Conservation (phyloP, 1,140 invertebrate species). For the Homarus americanus region DNA sequence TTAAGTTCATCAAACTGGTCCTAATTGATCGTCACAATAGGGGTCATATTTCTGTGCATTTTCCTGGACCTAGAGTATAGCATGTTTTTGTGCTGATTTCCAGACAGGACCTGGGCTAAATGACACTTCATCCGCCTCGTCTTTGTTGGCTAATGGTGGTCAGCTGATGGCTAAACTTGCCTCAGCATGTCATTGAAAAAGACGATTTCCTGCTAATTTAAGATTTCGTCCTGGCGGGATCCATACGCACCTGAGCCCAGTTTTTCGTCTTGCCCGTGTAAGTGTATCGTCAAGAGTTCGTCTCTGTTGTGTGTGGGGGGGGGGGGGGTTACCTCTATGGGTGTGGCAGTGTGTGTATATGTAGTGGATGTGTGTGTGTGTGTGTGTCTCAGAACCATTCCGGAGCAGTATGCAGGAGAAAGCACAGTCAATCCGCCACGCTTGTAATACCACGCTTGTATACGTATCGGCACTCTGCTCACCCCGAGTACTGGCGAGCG, state of each 20-base stretch:
- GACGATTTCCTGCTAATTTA: neutral
- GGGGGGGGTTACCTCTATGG: no score
- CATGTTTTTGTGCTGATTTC: neutral
- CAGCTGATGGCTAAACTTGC: neutral
- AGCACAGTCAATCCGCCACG: no score
- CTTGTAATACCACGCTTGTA: no score
- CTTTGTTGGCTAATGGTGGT: neutral
- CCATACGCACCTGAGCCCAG: neutral
- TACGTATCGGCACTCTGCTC: no score
- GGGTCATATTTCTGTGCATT: neutral
- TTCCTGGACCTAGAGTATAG: neutral
- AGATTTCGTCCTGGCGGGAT: neutral
- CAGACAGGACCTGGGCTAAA: neutral
- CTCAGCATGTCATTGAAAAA: neutral
- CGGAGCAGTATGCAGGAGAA: no score
- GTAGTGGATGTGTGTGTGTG: slow-evolving; percentile 34
- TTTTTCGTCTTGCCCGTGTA: no score
- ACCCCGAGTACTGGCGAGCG: no score
- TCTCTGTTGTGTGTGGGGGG: neutral
- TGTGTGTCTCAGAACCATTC: slow-evolving; percentile 17
- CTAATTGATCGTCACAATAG: neutral
- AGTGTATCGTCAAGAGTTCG: no score
- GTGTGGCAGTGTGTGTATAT: no score
- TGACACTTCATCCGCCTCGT: neutral
- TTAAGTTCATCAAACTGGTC: neutral